Conservation (phyloP, 2,797 vertebrate genomes). For the Sebastes variabilis region DNA sequence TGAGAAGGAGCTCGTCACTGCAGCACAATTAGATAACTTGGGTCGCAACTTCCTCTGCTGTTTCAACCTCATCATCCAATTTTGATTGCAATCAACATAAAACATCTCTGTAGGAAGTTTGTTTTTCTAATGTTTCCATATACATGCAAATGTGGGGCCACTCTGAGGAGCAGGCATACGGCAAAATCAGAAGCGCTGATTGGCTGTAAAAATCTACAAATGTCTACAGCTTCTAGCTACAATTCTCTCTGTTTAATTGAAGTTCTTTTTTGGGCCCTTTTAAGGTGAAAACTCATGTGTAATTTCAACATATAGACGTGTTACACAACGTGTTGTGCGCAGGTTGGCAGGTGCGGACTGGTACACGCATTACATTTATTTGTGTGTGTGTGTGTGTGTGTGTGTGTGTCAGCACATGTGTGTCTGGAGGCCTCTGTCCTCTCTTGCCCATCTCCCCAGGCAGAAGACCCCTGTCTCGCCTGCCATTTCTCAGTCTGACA, state of each 20-base stretch:
- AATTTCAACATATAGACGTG: constrained; percentile 33
- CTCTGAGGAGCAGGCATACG: neutral
- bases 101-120: constrained; percentile 5
- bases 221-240: neutral
- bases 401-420: constrained; percentile 19
- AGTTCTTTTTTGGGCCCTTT: neutral
- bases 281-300: neutral
- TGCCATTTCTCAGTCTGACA: constrained; percentile 80
- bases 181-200: neutral
- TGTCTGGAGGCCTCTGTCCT: constrained; percentile 60
- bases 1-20: neutral
- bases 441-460: constrained; percentile 66
- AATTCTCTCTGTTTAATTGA: neutral
- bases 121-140: constrained; percentile 28
- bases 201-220: constrained; percentile 12
- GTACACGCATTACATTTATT: constrained; percentile 17
- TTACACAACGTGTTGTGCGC: constrained; percentile 19
- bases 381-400: constrained; percentile 8
- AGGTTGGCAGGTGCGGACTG: constrained; percentile 41
- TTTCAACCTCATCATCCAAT: constrained; percentile 32
- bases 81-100: constrained; percentile 64
- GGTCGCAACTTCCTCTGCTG: constrained; percentile 1
- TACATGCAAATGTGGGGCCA: constrained; percentile 14
- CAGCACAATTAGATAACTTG: constrained; percentile 14
- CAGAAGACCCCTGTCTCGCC: constrained; percentile 72